Conservation (phyloP, 2,797 vertebrate genomes). For the Ctenopoma multispine region DNA sequence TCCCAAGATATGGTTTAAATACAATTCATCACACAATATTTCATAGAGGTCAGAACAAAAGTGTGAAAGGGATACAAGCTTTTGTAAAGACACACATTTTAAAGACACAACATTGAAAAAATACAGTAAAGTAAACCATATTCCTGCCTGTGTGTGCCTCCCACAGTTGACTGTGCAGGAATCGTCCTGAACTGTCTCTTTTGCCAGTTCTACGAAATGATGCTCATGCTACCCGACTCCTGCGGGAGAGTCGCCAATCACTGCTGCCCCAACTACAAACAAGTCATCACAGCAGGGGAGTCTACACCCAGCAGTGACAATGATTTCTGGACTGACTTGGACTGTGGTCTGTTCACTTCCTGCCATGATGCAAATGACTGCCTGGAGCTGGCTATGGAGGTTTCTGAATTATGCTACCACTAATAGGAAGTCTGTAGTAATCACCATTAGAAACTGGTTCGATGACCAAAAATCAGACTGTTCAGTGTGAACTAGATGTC, state of each 20-base stretch:
- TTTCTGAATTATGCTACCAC: slow-evolving; percentile 94
- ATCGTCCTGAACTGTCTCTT: slow-evolving; percentile 94
- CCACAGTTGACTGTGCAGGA: slow-evolving; percentile 91
- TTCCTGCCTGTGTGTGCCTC: slow-evolving; percentile 44
- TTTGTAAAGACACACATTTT: slow-evolving; percentile 8
- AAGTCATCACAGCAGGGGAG: slow-evolving; percentile 79
- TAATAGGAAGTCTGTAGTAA: slow-evolving; percentile 54
- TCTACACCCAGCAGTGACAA: slow-evolving; percentile 79
- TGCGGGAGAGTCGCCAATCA: slow-evolving; percentile 85
- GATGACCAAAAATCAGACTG: slow-evolving; percentile 16
- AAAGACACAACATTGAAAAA: not conserved
- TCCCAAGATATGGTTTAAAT: slow-evolving; percentile 59
- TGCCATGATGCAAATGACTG: slow-evolving; percentile 93
- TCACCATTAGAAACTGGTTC: not conserved
- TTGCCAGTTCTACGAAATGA: slow-evolving; percentile 93
- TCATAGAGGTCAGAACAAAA: slow-evolving; percentile 43
- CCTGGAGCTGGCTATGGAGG: slow-evolving; percentile 95
- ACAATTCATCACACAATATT: slow-evolving; percentile 48
- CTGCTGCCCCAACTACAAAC: slow-evolving; percentile 88
- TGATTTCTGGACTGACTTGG: slow-evolving; percentile 85
- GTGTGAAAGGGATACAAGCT: slow-evolving; percentile 18
- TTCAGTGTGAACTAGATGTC: not conserved
- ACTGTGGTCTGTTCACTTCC: slow-evolving; percentile 88
- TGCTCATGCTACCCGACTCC: slow-evolving; percentile 88
- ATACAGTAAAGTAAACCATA: not conserved